Conservation (phyloP, 2,113 vertebrate species). For the Pluvianellus socialis region DNA sequence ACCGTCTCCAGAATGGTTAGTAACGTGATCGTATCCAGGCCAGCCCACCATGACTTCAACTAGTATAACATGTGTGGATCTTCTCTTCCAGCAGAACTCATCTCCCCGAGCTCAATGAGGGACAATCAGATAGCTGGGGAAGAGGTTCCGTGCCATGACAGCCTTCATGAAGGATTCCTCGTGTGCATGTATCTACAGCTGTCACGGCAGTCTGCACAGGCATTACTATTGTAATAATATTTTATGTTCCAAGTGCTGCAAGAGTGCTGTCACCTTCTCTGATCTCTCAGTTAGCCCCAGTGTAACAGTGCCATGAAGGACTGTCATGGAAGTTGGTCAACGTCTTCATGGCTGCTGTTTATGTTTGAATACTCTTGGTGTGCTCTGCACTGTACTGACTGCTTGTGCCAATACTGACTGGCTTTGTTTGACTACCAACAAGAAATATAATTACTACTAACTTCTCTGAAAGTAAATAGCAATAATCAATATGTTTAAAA, state of each 20-base stretch:
- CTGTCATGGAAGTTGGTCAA: background rate
- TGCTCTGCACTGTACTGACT: background rate
- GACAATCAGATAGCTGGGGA: background rate
- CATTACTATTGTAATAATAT: background rate
- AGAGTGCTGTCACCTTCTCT: background rate
- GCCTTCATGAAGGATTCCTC: background rate
- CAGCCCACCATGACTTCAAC: background rate
- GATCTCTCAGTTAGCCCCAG: background rate
- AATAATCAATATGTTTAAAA: background rate
- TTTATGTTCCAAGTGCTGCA: background rate
- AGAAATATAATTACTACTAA: background rate
- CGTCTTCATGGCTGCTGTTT: background rate
- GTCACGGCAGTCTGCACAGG: background rate
- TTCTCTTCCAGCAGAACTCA: background rate
- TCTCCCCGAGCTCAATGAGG: background rate
- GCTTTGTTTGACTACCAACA: rapidly evolving
- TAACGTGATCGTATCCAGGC: background rate
- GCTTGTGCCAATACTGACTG: background rate
- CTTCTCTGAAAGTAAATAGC: background rate
- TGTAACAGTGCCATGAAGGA: background rate
- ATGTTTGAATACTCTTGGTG: background rate
- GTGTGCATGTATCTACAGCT: background rate
- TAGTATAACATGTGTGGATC: background rate
- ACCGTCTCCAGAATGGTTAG: background rate
- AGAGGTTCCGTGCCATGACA: background rate